Percentiles rank a stretch among this genome's conserved stretches.
Conservation (phyloP, 2,113 vertebrate species). For the Coreoperca whiteheadi region DNA sequence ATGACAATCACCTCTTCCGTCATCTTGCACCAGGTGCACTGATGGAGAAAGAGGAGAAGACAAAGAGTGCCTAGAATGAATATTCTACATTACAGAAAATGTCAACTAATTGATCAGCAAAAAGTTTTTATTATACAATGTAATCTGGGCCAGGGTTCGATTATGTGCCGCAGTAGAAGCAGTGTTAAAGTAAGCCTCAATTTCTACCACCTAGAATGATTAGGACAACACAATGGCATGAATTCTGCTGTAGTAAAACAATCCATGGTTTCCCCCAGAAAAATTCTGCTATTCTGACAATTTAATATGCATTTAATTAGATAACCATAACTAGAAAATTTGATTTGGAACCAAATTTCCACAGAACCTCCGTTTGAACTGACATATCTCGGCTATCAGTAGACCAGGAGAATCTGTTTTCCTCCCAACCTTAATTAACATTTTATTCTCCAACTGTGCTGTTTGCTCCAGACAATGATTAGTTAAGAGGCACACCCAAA, state of each 20-base stretch:
- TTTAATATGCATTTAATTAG: background rate
- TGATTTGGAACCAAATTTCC: background rate
- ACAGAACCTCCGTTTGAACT: background rate
- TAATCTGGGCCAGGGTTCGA: background rate
- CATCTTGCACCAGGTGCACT: slow-evolving; percentile 88
- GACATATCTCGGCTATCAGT: background rate
- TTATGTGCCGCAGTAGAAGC: background rate
- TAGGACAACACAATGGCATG: background rate
- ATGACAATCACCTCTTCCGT: slow-evolving; percentile 94
- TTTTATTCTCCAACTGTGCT: slow-evolving; percentile 1
- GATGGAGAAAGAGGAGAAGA: slow-evolving; percentile 16
- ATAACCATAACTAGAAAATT: background rate
- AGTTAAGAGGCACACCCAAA: background rate
- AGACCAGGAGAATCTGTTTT: background rate
- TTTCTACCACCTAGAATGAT: background rate
- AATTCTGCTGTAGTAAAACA: background rate
- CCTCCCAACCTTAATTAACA: background rate
- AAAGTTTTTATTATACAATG: background rate
- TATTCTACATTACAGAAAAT: background rate
- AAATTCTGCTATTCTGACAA: background rate
- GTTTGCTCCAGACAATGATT: slow-evolving; percentile 14
- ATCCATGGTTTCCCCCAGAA: background rate
- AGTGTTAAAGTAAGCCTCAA: background rate
- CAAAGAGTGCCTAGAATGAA: background rate
- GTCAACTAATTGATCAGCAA: background rate